A percentile compares a stretch with the other conserved stretches of the same genome.
These are phyloP conservation scores for Selene dorsalis DNA, from an alignment of 2,797 vertebrate genomes.

Conservation along the genomic window DNA sequence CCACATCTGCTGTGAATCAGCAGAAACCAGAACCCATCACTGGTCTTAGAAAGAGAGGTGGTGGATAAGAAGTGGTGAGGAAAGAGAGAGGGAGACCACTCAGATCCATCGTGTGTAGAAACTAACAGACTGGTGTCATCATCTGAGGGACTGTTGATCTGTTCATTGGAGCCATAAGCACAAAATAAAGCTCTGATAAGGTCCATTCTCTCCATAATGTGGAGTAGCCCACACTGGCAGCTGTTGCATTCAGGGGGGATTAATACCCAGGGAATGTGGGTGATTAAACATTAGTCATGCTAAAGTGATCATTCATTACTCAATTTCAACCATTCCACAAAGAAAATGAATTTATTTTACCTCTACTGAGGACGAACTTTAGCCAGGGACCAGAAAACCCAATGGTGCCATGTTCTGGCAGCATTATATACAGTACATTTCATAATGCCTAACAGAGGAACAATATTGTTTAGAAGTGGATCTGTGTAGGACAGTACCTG, in stretches of 20 bases:
- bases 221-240: conserved; percentile 46
- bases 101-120: not conserved
- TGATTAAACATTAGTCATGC: conserved; percentile 68
- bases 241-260: conserved; percentile 55
- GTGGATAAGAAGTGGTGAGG: conserved; percentile 28
- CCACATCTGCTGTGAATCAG: conserved; percentile 62
- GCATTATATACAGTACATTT: no score
- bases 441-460: no score
- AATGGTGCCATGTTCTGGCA: conserved; percentile 4
- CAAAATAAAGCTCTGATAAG: conserved; percentile 28
- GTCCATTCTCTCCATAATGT: conserved; percentile 34
- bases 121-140: not conserved
- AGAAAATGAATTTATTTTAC: conserved; percentile 44
- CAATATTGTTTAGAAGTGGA: no score
- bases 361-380: conserved; percentile 27
- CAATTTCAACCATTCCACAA: conserved; percentile 33
- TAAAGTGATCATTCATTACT: conserved; percentile 56
- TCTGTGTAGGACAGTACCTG: no score
- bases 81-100: conserved; percentile 5
- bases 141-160: conserved; percentile 12
- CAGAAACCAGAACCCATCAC: conserved; percentile 50
- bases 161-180: conserved; percentile 28
- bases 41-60: conserved; percentile 25
- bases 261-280: conserved; percentile 58
- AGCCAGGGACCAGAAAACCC: conserved; percentile 38